Percentiles rank a stretch among this genome's conserved stretches.
Evolutionary conservation across 1,140 invertebrate genomes (phyloP).

Genomic region (Stenopsyche tienmushanensis): DNA sequence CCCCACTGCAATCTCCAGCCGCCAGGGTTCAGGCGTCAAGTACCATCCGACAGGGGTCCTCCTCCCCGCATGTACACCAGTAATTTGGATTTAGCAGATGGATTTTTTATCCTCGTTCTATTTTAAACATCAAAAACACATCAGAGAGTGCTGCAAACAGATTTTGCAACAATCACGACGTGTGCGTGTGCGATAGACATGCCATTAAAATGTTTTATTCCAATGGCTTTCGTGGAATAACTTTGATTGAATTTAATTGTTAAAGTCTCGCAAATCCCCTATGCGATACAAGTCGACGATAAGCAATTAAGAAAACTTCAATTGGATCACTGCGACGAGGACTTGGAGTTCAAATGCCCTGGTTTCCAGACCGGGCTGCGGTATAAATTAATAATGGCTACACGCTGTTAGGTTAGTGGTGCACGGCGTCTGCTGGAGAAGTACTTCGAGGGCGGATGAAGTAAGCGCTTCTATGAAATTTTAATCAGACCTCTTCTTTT

Average conservation of each 20-base stretch:
- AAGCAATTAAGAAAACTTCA: no score
- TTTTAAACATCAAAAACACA: not conserved
- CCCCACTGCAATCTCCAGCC: constrained; percentile 17
- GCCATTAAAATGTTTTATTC: not conserved
- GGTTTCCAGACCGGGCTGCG: not conserved
- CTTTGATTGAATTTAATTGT: not conserved
- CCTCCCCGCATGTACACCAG: not conserved
- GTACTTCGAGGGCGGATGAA: not conserved
- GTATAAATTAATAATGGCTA: constrained; percentile 31
- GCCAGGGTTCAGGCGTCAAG: not conserved
- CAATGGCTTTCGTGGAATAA: not conserved
- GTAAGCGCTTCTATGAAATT: constrained; percentile 8
- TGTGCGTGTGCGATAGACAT: no score
- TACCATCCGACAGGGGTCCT: not conserved
- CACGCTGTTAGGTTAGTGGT: constrained; percentile 10
- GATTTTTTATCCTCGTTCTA: not conserved
- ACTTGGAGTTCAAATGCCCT: no score
- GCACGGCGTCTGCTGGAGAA: not conserved
- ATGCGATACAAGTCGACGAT: no score
- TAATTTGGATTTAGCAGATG: not conserved
- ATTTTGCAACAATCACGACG: no score
- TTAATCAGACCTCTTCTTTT: constrained; percentile 6
- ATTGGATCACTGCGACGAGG: no score
- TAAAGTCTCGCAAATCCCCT: no score
- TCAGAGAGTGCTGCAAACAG: not conserved